Evolutionary conservation across 1,140 invertebrate genomes (phyloP).

Genomic region (Theocolax elegans): DNA sequence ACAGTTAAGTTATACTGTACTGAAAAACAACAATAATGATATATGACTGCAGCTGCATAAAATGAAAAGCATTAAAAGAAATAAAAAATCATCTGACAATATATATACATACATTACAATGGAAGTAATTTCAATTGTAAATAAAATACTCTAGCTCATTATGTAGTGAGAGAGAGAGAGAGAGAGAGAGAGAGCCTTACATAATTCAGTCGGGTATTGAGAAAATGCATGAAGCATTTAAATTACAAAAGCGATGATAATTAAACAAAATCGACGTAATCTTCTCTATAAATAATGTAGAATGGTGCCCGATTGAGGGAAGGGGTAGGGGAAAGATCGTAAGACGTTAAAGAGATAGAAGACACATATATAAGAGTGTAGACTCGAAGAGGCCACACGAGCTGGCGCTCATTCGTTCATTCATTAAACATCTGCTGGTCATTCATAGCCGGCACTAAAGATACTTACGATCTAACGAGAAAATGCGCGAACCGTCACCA

Average conservation of each 20-base stretch:
- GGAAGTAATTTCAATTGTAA: slow-evolving; percentile 18
- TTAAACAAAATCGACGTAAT: slow-evolving; percentile 20
- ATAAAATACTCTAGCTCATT: background rate
- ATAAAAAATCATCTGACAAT: too few species aligned
- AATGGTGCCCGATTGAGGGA: background rate
- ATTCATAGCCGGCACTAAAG: slow-evolving; percentile 29
- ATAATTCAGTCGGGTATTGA: background rate
- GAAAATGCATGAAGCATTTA: slow-evolving; percentile 2
- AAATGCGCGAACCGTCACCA: background rate
- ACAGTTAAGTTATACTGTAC: too few species aligned
- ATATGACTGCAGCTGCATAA: too few species aligned
- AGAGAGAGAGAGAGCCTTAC: background rate
- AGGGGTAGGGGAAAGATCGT: background rate
- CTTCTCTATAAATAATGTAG: slow-evolving; percentile 19
- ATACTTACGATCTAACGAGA: background rate
- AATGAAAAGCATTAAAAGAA: too few species aligned
- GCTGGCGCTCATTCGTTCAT: slow-evolving; percentile 34
- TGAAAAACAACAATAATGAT: too few species aligned
- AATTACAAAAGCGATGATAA: slow-evolving; percentile 17
- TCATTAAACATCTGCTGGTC: slow-evolving; percentile 42
- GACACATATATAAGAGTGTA: too few species aligned
- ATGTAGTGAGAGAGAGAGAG: too few species aligned
- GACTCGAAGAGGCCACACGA: slow-evolving; percentile 4
- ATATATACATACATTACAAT: too few species aligned
- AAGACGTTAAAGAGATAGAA: background rate